Evolutionary conservation across 37 sponge, comb jelly and placozoan species (phyloP).

Genomic region (Eunapius fragilis): DNA sequence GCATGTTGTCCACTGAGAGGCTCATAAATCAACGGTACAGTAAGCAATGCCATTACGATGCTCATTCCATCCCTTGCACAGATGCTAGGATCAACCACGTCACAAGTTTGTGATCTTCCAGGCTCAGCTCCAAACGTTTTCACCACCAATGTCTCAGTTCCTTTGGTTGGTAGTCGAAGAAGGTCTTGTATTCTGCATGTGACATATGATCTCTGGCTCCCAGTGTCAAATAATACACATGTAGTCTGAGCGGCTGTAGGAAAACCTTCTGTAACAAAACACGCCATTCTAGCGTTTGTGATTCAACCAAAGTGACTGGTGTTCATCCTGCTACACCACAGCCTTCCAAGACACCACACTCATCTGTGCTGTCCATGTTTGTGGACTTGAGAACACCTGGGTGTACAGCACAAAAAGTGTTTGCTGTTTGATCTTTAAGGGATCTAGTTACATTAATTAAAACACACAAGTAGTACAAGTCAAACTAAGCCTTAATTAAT

Average conservation of each 20-base stretch:
- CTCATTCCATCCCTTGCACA: not conserved
- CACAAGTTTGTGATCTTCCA: not conserved
- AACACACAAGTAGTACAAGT: no score
- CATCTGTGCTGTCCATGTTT: no score
- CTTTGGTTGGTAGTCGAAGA: not conserved
- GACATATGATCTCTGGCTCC: slow-evolving; percentile 20
- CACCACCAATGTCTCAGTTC: not conserved
- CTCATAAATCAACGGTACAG: slow-evolving; percentile 4
- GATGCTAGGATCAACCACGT: not conserved
- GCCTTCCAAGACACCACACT: no score
- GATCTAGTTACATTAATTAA: no score
- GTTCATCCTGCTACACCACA: no score
- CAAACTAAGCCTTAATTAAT: no score
- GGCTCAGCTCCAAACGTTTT: not conserved
- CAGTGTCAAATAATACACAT: slow-evolving; percentile 14
- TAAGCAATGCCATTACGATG: not conserved
- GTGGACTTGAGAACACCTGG: no score
- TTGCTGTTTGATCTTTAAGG: no score
- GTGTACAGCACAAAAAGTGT: no score
- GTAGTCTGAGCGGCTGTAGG: not conserved
- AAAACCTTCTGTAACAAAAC: not conserved
- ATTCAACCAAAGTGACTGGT: not conserved
- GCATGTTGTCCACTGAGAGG: not conserved
- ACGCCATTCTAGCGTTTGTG: not conserved
- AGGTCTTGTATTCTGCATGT: not conserved